Percentiles rank a stretch among this genome's conserved stretches.
phyloP scores from a whole-genome alignment of 2,113 vertebrate genomes.

The Pseudonaja textilis region DNA sequence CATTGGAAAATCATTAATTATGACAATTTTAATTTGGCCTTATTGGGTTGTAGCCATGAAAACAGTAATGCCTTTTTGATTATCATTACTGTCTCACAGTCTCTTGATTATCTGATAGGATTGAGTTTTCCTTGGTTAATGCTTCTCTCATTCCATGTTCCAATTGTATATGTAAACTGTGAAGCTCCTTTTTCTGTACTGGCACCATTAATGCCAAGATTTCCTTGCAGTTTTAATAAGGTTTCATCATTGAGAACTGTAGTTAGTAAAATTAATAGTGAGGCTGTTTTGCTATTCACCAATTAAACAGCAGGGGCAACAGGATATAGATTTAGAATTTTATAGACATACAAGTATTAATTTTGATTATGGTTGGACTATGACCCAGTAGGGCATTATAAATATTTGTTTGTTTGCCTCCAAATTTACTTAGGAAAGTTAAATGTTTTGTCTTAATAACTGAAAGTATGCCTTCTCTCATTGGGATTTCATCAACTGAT shows the following conservation, averaged over 20 bases:
- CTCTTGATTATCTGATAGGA: neutral
- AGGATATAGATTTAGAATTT: neutral
- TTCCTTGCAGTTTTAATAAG: neutral
- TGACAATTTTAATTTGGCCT: neutral
- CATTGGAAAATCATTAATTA: neutral
- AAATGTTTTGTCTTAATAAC: neutral
- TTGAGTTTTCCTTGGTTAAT: neutral
- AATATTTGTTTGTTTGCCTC: neutral
- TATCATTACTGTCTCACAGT: neutral
- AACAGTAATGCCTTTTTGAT: neutral
- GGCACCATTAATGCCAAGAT: neutral
- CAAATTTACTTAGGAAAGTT: neutral
- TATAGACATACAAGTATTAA: neutral
- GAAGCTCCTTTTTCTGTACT: neutral
- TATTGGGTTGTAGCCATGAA: neutral
- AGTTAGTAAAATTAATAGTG: neutral
- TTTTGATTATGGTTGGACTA: neutral
- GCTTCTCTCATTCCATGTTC: neutral
- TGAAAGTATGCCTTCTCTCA: neutral
- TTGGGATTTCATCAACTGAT: neutral
- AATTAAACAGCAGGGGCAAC: neutral
- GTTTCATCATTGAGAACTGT: neutral
- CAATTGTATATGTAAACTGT: neutral
- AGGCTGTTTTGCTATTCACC: neutral
- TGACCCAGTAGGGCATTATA: neutral